Evolutionary conservation across 1,140 invertebrate genomes (phyloP).

Genomic region (Drosophila pallidifrons): DNA sequence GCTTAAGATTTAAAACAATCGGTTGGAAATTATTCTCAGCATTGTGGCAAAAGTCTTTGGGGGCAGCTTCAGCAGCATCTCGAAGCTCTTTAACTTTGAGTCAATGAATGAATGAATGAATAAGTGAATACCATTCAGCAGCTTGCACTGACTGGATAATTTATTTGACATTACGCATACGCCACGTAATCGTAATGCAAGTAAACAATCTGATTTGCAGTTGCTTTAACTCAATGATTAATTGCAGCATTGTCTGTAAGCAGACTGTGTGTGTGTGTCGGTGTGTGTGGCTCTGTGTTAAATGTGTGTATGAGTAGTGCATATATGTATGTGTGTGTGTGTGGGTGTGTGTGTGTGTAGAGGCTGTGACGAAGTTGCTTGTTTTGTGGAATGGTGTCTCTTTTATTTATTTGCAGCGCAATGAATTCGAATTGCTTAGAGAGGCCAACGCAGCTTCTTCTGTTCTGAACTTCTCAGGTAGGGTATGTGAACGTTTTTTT

Average conservation of each 20-base stretch:
- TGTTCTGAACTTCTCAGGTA: slow-evolving; percentile 4
- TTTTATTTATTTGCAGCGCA: slow-evolving; percentile 75
- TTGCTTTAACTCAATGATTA: slow-evolving; percentile 78
- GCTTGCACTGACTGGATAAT: slow-evolving; percentile 58
- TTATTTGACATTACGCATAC: slow-evolving; percentile 81
- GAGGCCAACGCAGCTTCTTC: slow-evolving; percentile 20
- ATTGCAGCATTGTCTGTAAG: slow-evolving; percentile 53
- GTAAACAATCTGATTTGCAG: slow-evolving; percentile 60
- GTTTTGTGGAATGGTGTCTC: slow-evolving; percentile 15
- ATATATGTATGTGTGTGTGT: slow-evolving; percentile 18
- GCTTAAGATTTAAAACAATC: slow-evolving; percentile 17
- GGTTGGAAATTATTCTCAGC: not conserved
- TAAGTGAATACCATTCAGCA: slow-evolving; percentile 6
- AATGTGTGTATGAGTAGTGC: not conserved
- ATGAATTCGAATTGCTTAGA: slow-evolving; percentile 53
- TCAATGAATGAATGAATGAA: not conserved
- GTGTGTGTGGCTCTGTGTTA: not conserved
- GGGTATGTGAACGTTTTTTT: not conserved
- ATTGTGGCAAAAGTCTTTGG: slow-evolving; percentile 7
- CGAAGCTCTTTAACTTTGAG: slow-evolving; percentile 2
- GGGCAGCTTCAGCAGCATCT: not conserved
- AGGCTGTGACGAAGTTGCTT: not conserved
- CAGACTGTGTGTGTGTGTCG: not conserved
- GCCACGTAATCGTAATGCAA: slow-evolving; percentile 64
- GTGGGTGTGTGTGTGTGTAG: slow-evolving; percentile 22